phyloP scores from a whole-genome alignment of 1,140 invertebrate genomes.

The Cotesia vestalis region DNA sequence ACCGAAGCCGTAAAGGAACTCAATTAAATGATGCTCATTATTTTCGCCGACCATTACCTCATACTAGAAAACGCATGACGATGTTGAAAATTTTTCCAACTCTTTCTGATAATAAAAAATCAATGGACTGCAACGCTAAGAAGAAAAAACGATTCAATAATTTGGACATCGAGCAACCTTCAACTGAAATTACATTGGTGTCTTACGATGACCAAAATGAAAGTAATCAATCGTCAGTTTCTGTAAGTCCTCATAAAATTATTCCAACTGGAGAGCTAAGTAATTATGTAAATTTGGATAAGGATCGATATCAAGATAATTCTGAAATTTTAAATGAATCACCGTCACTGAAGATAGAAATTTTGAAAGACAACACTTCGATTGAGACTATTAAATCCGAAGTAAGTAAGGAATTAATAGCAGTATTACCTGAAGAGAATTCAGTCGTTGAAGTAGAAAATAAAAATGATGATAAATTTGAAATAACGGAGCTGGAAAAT shows the following conservation, averaged over 20 bases:
- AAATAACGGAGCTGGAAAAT: neutral
- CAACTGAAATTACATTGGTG: conserved; percentile 17
- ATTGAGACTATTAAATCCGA: neutral
- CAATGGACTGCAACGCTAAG: conserved; percentile 14
- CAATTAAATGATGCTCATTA: conserved; percentile 44
- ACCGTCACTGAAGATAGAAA: neutral
- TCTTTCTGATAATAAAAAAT: neutral
- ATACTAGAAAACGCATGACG: conserved; percentile 45
- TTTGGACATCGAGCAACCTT: conserved; percentile 23
- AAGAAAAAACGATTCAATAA: neutral
- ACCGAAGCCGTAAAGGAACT: conserved; percentile 39
- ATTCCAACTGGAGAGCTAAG: too few relatives aligned
- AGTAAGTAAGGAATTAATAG: neutral
- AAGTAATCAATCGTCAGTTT: neutral
- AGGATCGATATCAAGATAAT: neutral
- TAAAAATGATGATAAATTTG: neutral
- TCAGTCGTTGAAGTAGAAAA: neutral
- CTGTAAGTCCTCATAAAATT: too few relatives aligned
- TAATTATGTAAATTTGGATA: neutral
- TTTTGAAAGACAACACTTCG: neutral
- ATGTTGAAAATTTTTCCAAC: conserved; percentile 39
- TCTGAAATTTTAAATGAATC: neutral
- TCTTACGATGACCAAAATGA: conserved; percentile 1
- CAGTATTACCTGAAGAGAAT: neutral
- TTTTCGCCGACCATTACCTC: conserved; percentile 43